Base-by-base conservation (phyloP, 2,797 vertebrate species). In the Centropyge bicolor region DNA sequence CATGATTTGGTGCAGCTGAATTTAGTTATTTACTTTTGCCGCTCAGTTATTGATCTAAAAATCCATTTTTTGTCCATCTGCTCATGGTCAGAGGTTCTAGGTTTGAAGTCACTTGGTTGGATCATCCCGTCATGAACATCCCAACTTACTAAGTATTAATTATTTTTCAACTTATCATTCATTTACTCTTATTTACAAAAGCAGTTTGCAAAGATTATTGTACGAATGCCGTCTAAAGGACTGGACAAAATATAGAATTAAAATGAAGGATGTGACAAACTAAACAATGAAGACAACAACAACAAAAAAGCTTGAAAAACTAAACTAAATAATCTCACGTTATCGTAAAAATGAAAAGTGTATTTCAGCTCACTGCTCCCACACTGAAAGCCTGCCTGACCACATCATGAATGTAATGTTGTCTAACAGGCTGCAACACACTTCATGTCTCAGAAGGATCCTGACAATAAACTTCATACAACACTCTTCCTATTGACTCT, bases 341-440 rank as follows among this genome's bases (percentile, higher is more conserved):
- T 31, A 9, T 20, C 8, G 16, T 20, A 20, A 27, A 38, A 38
- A 22, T 9, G 3, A 0, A 22, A 45, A n/a, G 14, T 27, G 8
- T 8, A 8, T 24, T 20, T 16, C 10, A 38, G 27, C 8, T 3
- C 16, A 22, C 5, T 61, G 27, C 24, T 22, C 2, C 17, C 4
- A 31, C 48, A 19, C 40, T 56, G 9, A 67, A 52, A 84, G 78
- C 64, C 63, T 71, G 64, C 36, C 31, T 22, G 38, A 61, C 70
- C 22, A 49, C 77, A 67, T 78, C 46, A 0, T 8, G 41, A 61
- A 6, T 67, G 63, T 22, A 79, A 85, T 81, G 85, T 59, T 66
- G 81, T 66, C 63, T 1, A 74, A 86, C 85, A 78, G 82, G 89
- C 63, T 87, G 24, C 54, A 67, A 41, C n/a, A 71, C 36, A 54